Evolutionary conservation across 2,888 invertebrate genomes (phyloP), one percentile per base, ranked within the genome.

Genomic region (Caenorhabditis sulstoni): DNA sequence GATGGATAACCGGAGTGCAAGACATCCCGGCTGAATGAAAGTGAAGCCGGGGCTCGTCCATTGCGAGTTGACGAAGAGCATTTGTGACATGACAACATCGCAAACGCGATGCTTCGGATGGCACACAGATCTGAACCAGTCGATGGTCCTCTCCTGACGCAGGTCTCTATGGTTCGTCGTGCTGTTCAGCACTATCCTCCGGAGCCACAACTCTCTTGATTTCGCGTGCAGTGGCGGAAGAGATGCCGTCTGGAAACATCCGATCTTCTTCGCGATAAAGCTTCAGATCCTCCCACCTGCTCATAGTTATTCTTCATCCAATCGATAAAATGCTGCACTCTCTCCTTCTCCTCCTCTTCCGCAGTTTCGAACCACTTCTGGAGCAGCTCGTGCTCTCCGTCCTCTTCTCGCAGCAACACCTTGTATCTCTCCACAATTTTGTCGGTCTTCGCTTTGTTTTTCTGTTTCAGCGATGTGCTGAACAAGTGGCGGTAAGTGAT

Each of bases 21-120:
- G 65, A 18, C 74, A 68, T 16, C 70, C 70, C 1, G 67, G 67
- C n/a, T 68, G 55, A 12, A 79, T 75, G 50, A 65, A 70, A 4
- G 62, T 59, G 58, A 79, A 79, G 4, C 79, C 79, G n/a, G 79
- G 79, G 12, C 59, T 58, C 4, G 79, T 74, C 79, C 79, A 79
- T 66, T 79, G 79, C 11, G 74, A 65, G 20, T 79, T 75, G 20
- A 79, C 68, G 41, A 79, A 65, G 3, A 75, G 57, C 79, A 79
- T 79, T 59, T 75, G 74, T 16, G 74, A 75, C 47, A 79, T 52
- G 0, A 49, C 53, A 1, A 74, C 57, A 50, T 74, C 74, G 22
- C 64, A 64, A 3, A 79, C 79, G 18, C 61, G 18, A 65, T 79
- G 74, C 12, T 64, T 75, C 9, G 79, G 79, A 59, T 68, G 52